A percentile compares a stretch with the other conserved stretches of the same genome.
Conservation (phyloP, 1,140 invertebrate genomes). For the Asobara japonica region DNA sequence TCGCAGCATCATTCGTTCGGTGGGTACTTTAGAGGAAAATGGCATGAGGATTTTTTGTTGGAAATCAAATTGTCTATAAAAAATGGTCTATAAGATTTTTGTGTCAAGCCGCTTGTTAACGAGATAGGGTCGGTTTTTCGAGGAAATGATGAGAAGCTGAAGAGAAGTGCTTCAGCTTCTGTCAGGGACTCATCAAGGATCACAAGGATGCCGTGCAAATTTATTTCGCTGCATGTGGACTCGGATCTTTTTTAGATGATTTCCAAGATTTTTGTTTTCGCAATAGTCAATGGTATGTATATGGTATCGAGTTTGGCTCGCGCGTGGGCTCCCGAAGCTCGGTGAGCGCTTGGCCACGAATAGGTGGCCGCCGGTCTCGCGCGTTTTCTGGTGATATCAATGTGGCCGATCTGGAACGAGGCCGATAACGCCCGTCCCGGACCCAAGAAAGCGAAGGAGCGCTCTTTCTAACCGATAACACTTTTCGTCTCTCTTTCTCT, state of each 20-base stretch:
- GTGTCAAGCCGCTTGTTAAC: too few relatives aligned
- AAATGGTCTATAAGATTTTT: too few relatives aligned
- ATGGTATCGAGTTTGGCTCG: slow-evolving; percentile 19
- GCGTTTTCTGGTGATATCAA: slow-evolving; percentile 34
- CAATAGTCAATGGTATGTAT: slow-evolving; percentile 12
- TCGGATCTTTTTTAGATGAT: not conserved
- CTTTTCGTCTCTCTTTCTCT: slow-evolving; percentile 4
- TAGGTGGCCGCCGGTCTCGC: slow-evolving; percentile 34
- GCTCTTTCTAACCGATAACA: slow-evolving; percentile 27
- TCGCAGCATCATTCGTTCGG: too few relatives aligned
- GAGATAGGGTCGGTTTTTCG: too few relatives aligned
- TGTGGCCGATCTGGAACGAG: slow-evolving; percentile 45
- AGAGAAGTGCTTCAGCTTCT: too few relatives aligned
- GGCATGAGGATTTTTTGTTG: too few relatives aligned
- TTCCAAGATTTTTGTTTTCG: not conserved
- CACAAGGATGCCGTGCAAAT: too few relatives aligned
- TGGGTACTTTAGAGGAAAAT: too few relatives aligned
- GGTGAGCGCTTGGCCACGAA: slow-evolving; percentile 24
- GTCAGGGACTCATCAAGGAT: too few relatives aligned
- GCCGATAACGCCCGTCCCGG: slow-evolving; percentile 30
- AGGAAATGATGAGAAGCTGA: too few relatives aligned
- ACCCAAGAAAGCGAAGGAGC: slow-evolving; percentile 18
- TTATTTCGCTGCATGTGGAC: too few relatives aligned
- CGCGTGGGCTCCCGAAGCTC: slow-evolving; percentile 30
- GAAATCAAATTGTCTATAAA: too few relatives aligned